phyloP scores from a whole-genome alignment of 2,113 vertebrate species.

The Tenebrosternarchus preto region DNA sequence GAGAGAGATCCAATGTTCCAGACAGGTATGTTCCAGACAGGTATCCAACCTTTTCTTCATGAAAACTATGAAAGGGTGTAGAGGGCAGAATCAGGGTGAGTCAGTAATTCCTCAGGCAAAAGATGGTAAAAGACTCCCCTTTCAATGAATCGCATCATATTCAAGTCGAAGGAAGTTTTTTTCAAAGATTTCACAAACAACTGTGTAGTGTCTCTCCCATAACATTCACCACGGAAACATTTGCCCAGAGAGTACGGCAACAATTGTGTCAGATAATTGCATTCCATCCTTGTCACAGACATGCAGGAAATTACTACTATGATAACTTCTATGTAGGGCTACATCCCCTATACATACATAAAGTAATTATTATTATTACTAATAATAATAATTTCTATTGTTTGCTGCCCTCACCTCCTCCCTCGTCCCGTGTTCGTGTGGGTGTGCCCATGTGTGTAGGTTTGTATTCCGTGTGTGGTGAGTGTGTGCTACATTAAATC shows the following conservation, averaged over 20 bases:
- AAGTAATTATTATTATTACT: constrained; percentile 5
- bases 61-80: background rate
- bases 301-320: background rate
- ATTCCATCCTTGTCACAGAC: background rate
- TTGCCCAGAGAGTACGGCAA: background rate
- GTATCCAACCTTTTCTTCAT: background rate
- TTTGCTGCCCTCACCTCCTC: no score
- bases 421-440: no score
- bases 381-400: no score
- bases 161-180: constrained; percentile 23
- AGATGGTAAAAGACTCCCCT: constrained; percentile 16
- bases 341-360: constrained; percentile 38
- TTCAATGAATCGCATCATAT: constrained; percentile 1
- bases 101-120: background rate
- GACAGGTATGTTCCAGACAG: background rate
- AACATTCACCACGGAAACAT: background rate
- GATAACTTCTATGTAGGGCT: constrained; percentile 5
- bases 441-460: no score
- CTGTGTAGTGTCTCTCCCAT: constrained; percentile 33
- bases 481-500: no score
- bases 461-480: no score
- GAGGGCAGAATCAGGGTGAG: background rate
- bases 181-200: constrained; percentile 10
- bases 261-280: background rate
- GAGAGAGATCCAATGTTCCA: background rate